Conservation (phyloP, 2,888 invertebrate species). For the Digitonthophagus gazella region DNA sequence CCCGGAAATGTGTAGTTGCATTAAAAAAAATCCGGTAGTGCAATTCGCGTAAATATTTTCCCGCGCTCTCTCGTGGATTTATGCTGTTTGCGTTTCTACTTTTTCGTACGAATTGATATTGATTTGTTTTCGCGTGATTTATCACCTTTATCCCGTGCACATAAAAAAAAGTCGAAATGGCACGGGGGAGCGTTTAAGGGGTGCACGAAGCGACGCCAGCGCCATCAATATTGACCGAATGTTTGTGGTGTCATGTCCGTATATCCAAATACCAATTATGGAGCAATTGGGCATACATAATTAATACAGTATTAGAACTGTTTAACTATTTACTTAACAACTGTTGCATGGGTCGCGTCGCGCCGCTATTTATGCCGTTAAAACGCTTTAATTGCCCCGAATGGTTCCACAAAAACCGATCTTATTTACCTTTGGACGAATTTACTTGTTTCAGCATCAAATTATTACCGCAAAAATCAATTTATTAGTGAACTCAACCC, state of each 20-base stretch:
- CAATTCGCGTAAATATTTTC: slow-evolving; percentile 20
- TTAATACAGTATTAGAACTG: slow-evolving; percentile 51
- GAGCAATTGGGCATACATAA: slow-evolving; percentile 53
- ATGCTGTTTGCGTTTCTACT: slow-evolving; percentile 23
- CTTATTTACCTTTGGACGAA: too few relatives aligned
- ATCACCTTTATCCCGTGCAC: not conserved
- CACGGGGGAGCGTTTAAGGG: not conserved
- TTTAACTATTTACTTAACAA: slow-evolving; percentile 52
- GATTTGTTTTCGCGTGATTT: slow-evolving; percentile 14
- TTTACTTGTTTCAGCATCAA: too few relatives aligned
- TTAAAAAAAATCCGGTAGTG: not conserved
- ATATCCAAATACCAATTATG: slow-evolving; percentile 52
- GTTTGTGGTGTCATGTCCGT: slow-evolving; percentile 48
- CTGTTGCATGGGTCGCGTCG: slow-evolving; percentile 43
- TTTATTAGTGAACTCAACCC: too few relatives aligned
- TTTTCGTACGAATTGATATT: slow-evolving; percentile 23
- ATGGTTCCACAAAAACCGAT: too few relatives aligned
- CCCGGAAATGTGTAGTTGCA: not conserved
- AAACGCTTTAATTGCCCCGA: not conserved
- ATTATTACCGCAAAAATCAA: too few relatives aligned
- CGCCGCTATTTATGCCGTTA: not conserved
- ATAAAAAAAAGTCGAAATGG: not conserved
- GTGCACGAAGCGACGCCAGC: not conserved
- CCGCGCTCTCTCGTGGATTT: slow-evolving; percentile 12
- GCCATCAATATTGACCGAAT: slow-evolving; percentile 43